Conservation (phyloP, 2,113 vertebrate species). For the Sminthopsis crassicaudata region DNA sequence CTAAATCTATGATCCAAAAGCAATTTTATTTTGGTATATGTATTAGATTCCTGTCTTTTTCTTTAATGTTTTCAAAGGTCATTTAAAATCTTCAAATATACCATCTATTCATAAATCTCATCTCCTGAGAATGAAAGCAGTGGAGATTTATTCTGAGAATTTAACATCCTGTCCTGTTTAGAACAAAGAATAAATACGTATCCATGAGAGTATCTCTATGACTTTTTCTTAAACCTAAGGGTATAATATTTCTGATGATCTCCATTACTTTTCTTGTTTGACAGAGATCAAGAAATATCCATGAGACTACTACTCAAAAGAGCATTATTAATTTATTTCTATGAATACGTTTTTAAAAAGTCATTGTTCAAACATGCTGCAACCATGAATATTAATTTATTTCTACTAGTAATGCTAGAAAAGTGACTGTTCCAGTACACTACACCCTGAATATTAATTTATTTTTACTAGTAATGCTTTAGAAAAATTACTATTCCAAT, state of each 20-base stretch:
- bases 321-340: conserved; percentile 45
- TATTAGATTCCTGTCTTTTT: conserved; percentile 35
- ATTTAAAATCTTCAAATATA: conserved; percentile 20
- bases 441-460: conserved; percentile 27
- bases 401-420: conserved; percentile 55
- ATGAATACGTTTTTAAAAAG: not conserved
- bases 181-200: conserved; percentile 21
- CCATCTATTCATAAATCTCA: conserved; percentile 25
- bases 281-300: conserved; percentile 2
- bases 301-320: not conserved
- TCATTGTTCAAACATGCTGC: not conserved
- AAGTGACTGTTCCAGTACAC: conserved; percentile 66
- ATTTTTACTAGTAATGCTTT: conserved; percentile 1
- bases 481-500: no score
- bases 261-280: not conserved
- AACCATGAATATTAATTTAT: no score
- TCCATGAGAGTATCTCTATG: conserved; percentile 12
- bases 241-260: not conserved
- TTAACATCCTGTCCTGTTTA: conserved; percentile 43
- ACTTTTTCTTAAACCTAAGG: conserved; percentile 31
- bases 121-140: not conserved
- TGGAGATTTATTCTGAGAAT: conserved; percentile 54
- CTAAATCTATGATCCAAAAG: conserved; percentile 41
- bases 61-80: conserved; percentile 33
- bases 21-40: conserved; percentile 8